Evolutionary conservation across 2,888 invertebrate genomes (phyloP), one percentile per base, ranked within the genome.

Genomic region (Panzeria rudis): DNA sequence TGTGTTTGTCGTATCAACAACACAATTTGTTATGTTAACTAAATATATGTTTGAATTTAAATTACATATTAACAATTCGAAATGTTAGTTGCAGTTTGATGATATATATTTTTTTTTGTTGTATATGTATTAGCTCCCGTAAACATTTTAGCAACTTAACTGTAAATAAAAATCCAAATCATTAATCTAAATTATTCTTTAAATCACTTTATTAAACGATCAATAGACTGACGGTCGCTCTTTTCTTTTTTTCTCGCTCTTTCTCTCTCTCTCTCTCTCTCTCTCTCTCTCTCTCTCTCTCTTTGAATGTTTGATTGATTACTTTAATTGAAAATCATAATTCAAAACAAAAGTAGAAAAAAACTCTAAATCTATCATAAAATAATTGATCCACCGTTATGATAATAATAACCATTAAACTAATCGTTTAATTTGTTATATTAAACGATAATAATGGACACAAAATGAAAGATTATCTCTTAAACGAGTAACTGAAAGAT

Each of bases 271-370:
- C 23, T 54, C 20, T 8, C 15, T 6, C 25, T 52, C 17, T 52
- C 25, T 62, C 32, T 8, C 15, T 11, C 38, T 41, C 13, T 52
- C 23, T 54, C 20, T 8, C 15, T 6, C 25, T 52, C 17, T 52
- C 25, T 50, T 38, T 59, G 29, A 38, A 59, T 59, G 66, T 73
- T 73, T 82, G 85, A 85, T 85, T 82, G 85, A 85, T 85, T 75
- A 76, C 59, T 66, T 85, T 82, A 85, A 85, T 85, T 82, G 82
- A 82, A 85, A 85, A 75, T 41, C 52, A 82, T 85, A 75, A 78
- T 76, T 78, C 64, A 79, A 59, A 71, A 9, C 5, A 20, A 82
- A 77, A 50, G 15, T 38, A 71, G 7, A n/a, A 3, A 17, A 72
- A 59, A 72, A 7, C 29, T 38, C 72, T 64, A 44, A 66, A 72